These are phyloP conservation scores for Ephestia elutella DNA, from an alignment of 1,140 invertebrate species.

Conservation along the genomic window DNA sequence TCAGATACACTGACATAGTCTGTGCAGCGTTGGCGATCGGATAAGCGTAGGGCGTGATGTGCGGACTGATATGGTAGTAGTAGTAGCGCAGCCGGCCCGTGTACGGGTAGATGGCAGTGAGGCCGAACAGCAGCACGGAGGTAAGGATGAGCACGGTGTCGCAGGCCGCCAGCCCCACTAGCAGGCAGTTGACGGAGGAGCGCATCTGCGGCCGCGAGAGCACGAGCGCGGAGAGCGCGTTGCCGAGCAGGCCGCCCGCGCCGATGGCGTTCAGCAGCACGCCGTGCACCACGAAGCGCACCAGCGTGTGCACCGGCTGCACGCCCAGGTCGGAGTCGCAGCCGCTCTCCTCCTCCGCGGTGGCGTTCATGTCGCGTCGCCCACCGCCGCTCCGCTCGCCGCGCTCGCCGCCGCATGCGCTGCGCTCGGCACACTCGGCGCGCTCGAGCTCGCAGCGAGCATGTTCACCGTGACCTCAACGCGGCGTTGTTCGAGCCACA, in stretches of 20 bases:
- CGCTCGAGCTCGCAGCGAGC: conserved; percentile 3
- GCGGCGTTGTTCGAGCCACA: not conserved
- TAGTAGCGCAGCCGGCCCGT: conserved; percentile 84
- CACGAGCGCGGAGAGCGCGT: conserved; percentile 92
- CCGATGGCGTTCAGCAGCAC: conserved; percentile 88
- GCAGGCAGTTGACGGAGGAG: conserved; percentile 94
- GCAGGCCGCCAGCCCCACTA: conserved; percentile 92
- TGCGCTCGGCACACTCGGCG: not conserved
- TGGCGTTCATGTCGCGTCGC: conserved; percentile 39
- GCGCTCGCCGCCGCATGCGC: conserved; percentile 16
- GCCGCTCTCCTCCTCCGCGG: conserved; percentile 30
- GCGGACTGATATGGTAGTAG: conserved; percentile 86
- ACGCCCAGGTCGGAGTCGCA: conserved; percentile 69
- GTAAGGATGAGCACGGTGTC: conserved; percentile 92
- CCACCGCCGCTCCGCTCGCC: conserved; percentile 14
- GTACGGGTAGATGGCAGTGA: conserved; percentile 89
- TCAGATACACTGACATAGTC: conserved; percentile 95
- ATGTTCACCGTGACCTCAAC: not conserved
- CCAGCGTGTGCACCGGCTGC: conserved; percentile 68
- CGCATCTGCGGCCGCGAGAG: conserved; percentile 93
- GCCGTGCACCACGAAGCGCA: conserved; percentile 89
- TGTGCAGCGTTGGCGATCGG: conserved; percentile 91
- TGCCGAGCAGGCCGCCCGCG: conserved; percentile 90
- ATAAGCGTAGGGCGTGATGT: conserved; percentile 87
- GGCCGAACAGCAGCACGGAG: conserved; percentile 89